A percentile compares a stretch with the other conserved stretches of the same genome.
These are phyloP conservation scores for Agrotis puta DNA, from an alignment of 2,888 invertebrate genomes.

Conservation along the genomic window DNA sequence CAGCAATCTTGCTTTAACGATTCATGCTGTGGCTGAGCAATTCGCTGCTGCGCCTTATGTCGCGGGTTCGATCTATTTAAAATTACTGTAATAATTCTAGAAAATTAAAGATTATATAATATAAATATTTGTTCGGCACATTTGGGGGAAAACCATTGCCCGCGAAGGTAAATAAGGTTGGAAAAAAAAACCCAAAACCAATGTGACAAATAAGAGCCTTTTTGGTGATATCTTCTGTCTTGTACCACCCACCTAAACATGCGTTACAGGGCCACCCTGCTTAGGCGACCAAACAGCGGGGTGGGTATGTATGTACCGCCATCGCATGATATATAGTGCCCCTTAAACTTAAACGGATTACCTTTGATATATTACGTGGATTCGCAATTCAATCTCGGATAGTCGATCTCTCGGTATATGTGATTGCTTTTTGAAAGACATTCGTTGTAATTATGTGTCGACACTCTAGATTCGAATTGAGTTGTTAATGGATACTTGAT, in stretches of 20 bases:
- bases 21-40: too few species aligned
- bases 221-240: slow-evolving; percentile 48
- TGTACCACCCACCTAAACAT: slow-evolving; percentile 78
- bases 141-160: too few species aligned
- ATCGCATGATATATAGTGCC: slow-evolving; percentile 89
- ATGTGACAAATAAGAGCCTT: neutral
- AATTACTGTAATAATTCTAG: too few species aligned
- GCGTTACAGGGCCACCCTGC: slow-evolving; percentile 85
- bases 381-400: slow-evolving; percentile 89
- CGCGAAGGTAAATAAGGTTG: too few species aligned
- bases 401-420: slow-evolving; percentile 83
- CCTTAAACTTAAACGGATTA: slow-evolving; percentile 91
- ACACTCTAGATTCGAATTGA: slow-evolving; percentile 36
- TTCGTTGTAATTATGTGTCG: slow-evolving; percentile 76
- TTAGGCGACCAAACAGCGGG: slow-evolving; percentile 88
- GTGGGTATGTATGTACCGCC: slow-evolving; percentile 82
- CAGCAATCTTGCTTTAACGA: too few species aligned
- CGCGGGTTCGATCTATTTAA: too few species aligned
- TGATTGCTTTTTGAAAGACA: slow-evolving; percentile 84
- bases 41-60: too few species aligned
- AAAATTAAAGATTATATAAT: too few species aligned
- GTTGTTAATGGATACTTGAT: slow-evolving; percentile 14
- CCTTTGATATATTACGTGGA: slow-evolving; percentile 90
- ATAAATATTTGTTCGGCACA: too few species aligned
- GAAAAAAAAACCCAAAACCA: too few species aligned